A percentile compares a stretch with the other conserved stretches of the same genome.
These are phyloP conservation scores for Germaria angustata DNA, from an alignment of 2,888 invertebrate species.

Conservation along the genomic window DNA sequence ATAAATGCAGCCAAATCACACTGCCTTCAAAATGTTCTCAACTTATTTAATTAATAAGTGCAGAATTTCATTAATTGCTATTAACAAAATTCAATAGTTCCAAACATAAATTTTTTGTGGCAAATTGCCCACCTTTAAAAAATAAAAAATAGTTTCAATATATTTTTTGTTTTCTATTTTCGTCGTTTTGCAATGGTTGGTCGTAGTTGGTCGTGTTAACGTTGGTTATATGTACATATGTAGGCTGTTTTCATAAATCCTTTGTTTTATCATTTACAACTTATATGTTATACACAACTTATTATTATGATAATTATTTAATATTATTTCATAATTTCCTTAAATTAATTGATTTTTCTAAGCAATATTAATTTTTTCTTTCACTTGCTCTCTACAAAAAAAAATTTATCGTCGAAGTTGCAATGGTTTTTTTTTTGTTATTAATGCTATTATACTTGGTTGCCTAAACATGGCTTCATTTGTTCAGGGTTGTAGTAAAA, in stretches of 20 bases:
- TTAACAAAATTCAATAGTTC: neutral
- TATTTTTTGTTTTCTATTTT: constrained; percentile 29
- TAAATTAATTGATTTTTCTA: neutral
- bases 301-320: neutral
- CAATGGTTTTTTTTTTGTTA: constrained; percentile 25
- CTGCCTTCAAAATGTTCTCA: neutral
- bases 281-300: neutral
- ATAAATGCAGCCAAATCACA: neutral
- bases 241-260: neutral
- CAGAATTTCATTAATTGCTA: neutral
- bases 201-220: constrained; percentile 43
- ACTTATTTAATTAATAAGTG: constrained; percentile 16
- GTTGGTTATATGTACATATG: too few species aligned
- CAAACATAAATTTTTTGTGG: neutral
- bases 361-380: neutral
- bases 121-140: neutral
- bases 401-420: constrained; percentile 10
- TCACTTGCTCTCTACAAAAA: constrained; percentile 23
- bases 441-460: neutral
- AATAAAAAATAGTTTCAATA: neutral
- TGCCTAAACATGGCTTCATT: neutral
- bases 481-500: neutral
- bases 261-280: neutral
- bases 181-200: constrained; percentile 29
- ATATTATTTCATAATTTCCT: neutral